Percentiles rank a stretch among this genome's conserved stretches.
Conservation (phyloP, 2,113 vertebrate species). For the Ardeotis arabs region DNA sequence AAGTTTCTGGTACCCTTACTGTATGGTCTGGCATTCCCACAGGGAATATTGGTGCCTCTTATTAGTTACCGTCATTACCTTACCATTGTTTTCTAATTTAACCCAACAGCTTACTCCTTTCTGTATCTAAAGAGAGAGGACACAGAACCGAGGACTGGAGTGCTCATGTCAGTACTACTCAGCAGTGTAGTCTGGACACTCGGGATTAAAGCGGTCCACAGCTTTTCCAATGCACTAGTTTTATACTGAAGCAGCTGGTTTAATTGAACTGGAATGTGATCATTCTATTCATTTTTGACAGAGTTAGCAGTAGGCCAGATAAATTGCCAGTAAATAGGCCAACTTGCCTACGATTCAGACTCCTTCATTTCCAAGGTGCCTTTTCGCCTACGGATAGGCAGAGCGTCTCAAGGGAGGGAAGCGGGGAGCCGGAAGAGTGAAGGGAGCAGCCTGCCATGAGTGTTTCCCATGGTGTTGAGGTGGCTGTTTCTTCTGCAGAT, state of each 20-base stretch:
- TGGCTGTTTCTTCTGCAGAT: background rate
- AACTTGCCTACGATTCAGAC: background rate
- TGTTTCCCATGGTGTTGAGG: background rate
- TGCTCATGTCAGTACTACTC: background rate
- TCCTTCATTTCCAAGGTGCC: background rate
- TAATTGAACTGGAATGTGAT: background rate
- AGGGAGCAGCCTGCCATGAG: fast-evolving
- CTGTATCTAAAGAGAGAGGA: background rate
- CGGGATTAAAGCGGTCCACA: background rate
- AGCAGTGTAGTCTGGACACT: background rate
- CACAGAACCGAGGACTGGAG: background rate
- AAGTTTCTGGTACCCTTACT: background rate
- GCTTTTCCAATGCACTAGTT: background rate
- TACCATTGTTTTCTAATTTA: background rate
- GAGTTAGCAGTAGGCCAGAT: background rate
- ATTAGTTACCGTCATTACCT: background rate
- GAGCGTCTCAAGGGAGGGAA: background rate
- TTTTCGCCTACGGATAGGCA: background rate
- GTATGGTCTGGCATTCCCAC: background rate
- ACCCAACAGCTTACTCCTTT: background rate
- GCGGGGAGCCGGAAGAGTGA: background rate
- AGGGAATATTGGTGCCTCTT: background rate
- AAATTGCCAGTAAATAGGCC: background rate
- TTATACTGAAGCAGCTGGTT: background rate
- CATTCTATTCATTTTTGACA: background rate